Evolutionary conservation across 2,888 invertebrate genomes (phyloP), one percentile per base, ranked within the genome.

Genomic region (Phortica magna): DNA sequence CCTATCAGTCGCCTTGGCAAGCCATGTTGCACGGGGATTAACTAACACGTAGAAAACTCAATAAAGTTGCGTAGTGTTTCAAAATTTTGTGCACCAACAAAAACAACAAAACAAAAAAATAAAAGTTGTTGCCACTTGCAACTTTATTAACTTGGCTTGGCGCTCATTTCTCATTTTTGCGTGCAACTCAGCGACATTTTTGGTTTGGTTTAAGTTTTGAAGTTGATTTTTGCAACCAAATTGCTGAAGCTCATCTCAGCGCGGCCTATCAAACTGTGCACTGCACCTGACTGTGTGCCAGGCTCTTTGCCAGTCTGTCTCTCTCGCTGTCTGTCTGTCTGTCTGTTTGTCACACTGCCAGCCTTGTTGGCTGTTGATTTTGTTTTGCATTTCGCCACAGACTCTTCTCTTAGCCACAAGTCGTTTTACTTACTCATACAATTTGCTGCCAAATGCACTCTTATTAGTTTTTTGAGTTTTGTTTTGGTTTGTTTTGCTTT

Each of bases 111-210:
- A 5, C 2, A 48, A 48, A 12, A 48, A 48, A 12, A 48, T 12
- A 2, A 48, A 48, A 48, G 2, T 48, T 48, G 14, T 48, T 48
- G 82, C 80, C 85, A 83, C 83, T 85, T 83, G 81, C 80, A 84
- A 81, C 84, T 83, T 85, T 86, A 85, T 85, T 86, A 85, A 79
- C 83, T 81, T 79, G 77, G 81, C 80, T 81, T 81, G 81, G 82
- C 84, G 81, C 84, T 43, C 10, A 43, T 43, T 43, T 2, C 14
- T 48, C 14, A 12, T 9, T 14, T 48, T 14, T 48, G 10, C 48
- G 14, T 48, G 48, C 48, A 14, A 14, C 6, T 12, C 48, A 48
- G 14, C 14, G 48, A 48, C 48, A 48, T 48, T 48, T 48, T 48
- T 10, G 43, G 43, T 10, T 48, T 3, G 31, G 31, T 31, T 31